These are phyloP conservation scores for Oligia fasciuncula DNA, from an alignment of 2,888 invertebrate genomes.

Conservation along the genomic window DNA sequence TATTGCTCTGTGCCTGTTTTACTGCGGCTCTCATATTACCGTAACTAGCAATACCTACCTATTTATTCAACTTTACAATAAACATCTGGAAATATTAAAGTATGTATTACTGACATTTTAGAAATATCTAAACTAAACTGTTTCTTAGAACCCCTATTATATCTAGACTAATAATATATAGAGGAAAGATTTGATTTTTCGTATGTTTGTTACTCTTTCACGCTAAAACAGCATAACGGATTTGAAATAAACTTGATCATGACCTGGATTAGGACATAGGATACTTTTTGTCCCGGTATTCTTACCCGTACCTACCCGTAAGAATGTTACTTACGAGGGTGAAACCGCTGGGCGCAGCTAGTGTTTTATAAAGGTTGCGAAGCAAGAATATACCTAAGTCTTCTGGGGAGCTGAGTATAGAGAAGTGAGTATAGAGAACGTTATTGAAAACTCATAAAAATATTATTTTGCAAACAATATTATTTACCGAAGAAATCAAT, in stretches of 20 bases:
- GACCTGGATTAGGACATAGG: background rate
- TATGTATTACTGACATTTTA: background rate
- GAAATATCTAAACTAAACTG: background rate
- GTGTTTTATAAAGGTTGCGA: background rate
- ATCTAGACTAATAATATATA: background rate
- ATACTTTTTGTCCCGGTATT: background rate
- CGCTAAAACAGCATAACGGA: background rate
- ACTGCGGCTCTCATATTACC: slow-evolving; percentile 73
- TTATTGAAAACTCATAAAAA: background rate
- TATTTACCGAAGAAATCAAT: slow-evolving; percentile 28
- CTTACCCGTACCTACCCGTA: background rate
- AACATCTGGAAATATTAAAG: background rate
- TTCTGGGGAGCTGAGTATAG: background rate
- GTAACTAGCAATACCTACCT: slow-evolving; percentile 61
- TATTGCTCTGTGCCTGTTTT: slow-evolving; percentile 76
- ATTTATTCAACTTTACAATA: slow-evolving; percentile 53
- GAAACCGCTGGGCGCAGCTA: background rate
- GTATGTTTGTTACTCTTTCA: background rate
- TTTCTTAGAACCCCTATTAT: background rate
- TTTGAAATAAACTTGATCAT: background rate
- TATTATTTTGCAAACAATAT: slow-evolving; percentile 29
- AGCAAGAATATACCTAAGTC: background rate
- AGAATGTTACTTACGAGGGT: background rate
- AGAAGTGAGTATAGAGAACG: background rate
- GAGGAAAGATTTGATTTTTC: background rate